Conservation (phyloP, 2,797 vertebrate species). For the Staurois parvus region DNA sequence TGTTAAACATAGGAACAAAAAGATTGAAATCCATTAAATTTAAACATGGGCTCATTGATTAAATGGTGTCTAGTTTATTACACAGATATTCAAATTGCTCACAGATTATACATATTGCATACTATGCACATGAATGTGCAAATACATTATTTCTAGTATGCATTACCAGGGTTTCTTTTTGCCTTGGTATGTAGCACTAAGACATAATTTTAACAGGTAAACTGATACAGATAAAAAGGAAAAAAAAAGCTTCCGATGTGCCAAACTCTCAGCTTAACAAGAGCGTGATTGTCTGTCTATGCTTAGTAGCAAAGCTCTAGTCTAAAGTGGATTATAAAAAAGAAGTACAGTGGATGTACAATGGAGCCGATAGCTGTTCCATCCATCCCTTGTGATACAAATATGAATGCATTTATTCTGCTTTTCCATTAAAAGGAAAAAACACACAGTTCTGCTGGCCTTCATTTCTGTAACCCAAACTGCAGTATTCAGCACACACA, state of each 20-base stretch:
- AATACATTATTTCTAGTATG: background rate
- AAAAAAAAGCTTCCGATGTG: background rate
- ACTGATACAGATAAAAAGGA: background rate
- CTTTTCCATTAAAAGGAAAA: constrained; percentile 8
- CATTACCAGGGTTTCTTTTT: background rate
- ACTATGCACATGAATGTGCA: no score
- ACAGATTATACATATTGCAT: no score
- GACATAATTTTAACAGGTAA: background rate
- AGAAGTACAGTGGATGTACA: background rate
- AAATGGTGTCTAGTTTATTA: no score
- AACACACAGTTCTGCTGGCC: background rate
- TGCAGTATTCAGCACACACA: constrained; percentile 15
- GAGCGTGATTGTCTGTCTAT: background rate
- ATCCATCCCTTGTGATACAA: constrained; percentile 20
- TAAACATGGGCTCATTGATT: no score
- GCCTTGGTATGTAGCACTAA: background rate
- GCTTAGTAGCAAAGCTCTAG: constrained; percentile 11
- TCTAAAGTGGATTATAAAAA: constrained; percentile 25
- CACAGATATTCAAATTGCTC: no score
- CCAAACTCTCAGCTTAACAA: background rate
- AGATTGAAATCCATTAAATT: no score
- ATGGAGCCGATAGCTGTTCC: constrained; percentile 19
- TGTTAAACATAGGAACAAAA: no score
- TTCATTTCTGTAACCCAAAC: constrained; percentile 17
- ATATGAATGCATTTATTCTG: constrained; percentile 21